Conservation (phyloP, 2,888 invertebrate genomes). For the Odontocerum albicorne region DNA sequence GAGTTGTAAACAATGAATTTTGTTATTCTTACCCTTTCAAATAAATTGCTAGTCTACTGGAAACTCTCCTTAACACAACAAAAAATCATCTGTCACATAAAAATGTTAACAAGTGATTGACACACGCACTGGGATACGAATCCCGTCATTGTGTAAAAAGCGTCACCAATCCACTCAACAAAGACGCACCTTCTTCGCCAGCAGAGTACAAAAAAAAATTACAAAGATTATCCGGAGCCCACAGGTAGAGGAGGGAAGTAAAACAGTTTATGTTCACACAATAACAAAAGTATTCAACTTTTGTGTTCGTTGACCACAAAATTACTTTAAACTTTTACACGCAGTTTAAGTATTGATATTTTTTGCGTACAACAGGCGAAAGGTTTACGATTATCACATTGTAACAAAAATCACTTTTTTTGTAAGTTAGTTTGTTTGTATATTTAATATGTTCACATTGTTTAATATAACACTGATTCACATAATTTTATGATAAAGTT, state of each 20-base stretch:
- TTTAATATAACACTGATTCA: no score
- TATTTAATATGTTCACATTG: no score
- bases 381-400: neutral
- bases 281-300: neutral
- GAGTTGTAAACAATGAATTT: no score
- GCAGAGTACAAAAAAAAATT: slow-evolving; percentile 1
- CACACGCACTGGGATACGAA: slow-evolving; percentile 19
- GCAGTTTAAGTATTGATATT: slow-evolving; percentile 2
- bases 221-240: neutral
- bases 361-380: neutral
- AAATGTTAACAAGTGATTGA: slow-evolving; percentile 23
- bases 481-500: no score
- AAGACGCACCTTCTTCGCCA: slow-evolving; percentile 1
- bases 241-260: slow-evolving; percentile 10
- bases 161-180: slow-evolving; percentile 18
- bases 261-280: slow-evolving; percentile 6
- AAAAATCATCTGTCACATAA: neutral
- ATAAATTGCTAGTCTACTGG: neutral
- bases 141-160: slow-evolving; percentile 23
- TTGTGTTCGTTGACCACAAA: slow-evolving; percentile 2
- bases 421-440: no score
- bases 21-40: slow-evolving; percentile 5
- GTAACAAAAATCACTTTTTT: slow-evolving; percentile 1
- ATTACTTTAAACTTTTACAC: slow-evolving; percentile 6
- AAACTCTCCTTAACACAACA: slow-evolving; percentile 4